phyloP scores from a whole-genome alignment of 2,113 vertebrate genomes.

The Orcinus orca region DNA sequence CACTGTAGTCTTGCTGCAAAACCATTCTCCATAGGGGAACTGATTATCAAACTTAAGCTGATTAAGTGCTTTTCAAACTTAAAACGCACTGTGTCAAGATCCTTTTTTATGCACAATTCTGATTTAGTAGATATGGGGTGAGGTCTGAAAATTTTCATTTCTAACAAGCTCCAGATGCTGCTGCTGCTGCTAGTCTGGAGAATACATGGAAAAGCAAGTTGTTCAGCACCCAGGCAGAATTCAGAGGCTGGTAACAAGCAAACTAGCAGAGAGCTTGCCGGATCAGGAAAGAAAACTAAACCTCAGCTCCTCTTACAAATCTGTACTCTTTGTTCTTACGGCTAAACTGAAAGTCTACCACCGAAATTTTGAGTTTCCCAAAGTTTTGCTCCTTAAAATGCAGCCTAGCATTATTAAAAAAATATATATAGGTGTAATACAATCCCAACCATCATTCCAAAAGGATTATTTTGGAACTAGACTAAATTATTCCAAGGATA shows the following conservation, averaged over 20 bases:
- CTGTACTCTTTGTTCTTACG: background rate
- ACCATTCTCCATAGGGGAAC: background rate
- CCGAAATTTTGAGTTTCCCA: background rate
- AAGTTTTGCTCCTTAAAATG: background rate
- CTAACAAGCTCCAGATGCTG: background rate
- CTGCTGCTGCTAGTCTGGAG: background rate
- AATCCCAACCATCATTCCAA: background rate
- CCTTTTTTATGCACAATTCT: background rate
- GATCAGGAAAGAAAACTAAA: background rate
- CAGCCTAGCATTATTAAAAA: background rate
- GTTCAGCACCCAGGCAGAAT: background rate
- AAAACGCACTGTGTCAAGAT: background rate
- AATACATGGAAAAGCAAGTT: background rate
- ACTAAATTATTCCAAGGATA: background rate
- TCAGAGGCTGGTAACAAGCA: background rate
- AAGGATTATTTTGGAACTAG: background rate
- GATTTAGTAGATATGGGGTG: background rate
- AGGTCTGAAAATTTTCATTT: background rate
- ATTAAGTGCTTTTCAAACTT: background rate
- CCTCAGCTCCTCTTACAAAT: background rate
- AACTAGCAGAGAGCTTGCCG: background rate
- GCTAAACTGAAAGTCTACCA: background rate
- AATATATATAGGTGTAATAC: background rate
- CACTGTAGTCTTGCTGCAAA: background rate
- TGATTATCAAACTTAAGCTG: too few species aligned